Percentiles rank a stretch among this genome's conserved stretches.
phyloP scores from a whole-genome alignment of 2,113 vertebrate genomes.

The Hemibagrus wyckioides region DNA sequence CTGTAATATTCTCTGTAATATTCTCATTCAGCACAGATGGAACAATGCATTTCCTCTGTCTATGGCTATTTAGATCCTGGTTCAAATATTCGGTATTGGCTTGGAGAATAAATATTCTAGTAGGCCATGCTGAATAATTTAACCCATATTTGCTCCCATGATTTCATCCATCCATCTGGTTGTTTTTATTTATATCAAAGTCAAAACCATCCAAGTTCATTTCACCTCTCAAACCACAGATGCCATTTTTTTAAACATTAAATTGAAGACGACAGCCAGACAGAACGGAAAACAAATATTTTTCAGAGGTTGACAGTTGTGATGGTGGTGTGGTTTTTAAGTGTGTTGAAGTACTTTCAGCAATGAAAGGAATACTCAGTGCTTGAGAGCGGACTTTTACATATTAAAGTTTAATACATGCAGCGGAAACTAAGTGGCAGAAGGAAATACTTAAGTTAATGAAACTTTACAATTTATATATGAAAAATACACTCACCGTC shows the following conservation, averaged over 20 bases:
- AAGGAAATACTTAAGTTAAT: neutral
- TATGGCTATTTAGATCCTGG: neutral
- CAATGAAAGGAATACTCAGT: neutral
- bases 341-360: neutral
- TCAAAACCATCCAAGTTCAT: conserved; percentile 26
- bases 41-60: neutral
- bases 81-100: neutral
- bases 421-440: neutral
- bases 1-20: neutral
- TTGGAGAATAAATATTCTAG: neutral
- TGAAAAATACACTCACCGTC: neutral
- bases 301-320: conserved; percentile 34
- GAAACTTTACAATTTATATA: neutral
- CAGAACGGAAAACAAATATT: conserved; percentile 32
- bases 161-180: conserved; percentile 38
- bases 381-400: neutral
- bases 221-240: conserved; percentile 17
- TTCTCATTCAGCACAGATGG: neutral
- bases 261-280: conserved; percentile 48
- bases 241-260: conserved; percentile 21
- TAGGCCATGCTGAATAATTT: neutral
- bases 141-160: conserved; percentile 2
- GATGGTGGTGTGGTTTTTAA: neutral
- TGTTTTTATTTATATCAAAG: conserved; percentile 43
- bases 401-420: neutral